These are phyloP conservation scores for Mesaphorura yosii DNA, from an alignment of 1,140 invertebrate genomes.

Conservation along the genomic window DNA sequence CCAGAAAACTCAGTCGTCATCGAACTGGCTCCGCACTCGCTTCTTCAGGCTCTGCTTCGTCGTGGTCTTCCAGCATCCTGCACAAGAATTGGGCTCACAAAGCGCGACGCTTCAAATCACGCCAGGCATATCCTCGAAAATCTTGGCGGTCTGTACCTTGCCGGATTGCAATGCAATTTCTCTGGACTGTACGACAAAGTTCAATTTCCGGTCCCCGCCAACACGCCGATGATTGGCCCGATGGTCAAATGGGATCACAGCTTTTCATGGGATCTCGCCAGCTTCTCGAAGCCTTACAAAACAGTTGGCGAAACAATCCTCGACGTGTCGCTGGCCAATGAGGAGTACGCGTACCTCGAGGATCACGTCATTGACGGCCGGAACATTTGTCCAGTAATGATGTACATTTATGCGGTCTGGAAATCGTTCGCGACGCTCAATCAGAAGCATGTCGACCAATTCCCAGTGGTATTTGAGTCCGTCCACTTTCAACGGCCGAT, in stretches of 20 bases:
- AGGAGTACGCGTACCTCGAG: conserved; percentile 61
- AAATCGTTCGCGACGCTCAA: background rate
- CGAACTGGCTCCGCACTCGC: conserved; percentile 83
- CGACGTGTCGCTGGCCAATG: conserved; percentile 44
- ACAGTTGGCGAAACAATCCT: background rate
- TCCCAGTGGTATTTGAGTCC: conserved; percentile 74
- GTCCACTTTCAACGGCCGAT: conserved; percentile 81
- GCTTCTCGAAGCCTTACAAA: no score
- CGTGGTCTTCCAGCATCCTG: conserved; percentile 46
- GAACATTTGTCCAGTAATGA: conserved; percentile 87
- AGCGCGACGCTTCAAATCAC: conserved; percentile 54
- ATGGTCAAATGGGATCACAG: conserved; percentile 2
- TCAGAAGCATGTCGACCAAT: conserved; percentile 62
- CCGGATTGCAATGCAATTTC: conserved; percentile 63
- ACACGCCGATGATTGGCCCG: conserved; percentile 41
- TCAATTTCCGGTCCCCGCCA: conserved; percentile 68
- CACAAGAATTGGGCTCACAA: conserved; percentile 63
- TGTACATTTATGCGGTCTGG: conserved; percentile 56
- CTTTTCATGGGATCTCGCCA: no score
- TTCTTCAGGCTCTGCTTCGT: conserved; percentile 80
- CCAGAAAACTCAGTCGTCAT: conserved; percentile 78
- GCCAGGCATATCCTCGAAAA: conserved; percentile 52
- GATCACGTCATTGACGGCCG: conserved; percentile 91
- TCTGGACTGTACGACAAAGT: conserved; percentile 59
- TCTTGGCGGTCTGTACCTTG: conserved; percentile 68